phyloP scores from a whole-genome alignment of 2,797 vertebrate genomes.

The Thunnus albacares region DNA sequence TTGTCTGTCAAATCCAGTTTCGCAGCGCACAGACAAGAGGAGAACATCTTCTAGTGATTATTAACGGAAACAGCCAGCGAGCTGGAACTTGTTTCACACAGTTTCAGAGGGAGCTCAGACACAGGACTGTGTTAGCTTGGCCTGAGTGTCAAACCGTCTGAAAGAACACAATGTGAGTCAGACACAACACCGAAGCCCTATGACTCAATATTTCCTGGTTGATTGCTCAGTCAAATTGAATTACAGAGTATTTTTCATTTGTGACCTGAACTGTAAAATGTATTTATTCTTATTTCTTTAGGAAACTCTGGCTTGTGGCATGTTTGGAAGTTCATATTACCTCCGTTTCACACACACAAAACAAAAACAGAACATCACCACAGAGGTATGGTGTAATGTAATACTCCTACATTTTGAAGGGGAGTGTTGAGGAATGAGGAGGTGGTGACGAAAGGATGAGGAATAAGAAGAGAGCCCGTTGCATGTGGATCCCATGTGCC shows the following conservation, averaged over 20 bases:
- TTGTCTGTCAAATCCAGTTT: constrained; percentile 77
- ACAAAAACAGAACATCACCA: neutral
- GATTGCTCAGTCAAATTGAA: constrained; percentile 34
- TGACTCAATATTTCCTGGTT: constrained; percentile 71
- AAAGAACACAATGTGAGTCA: constrained; percentile 60
- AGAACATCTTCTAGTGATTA: constrained; percentile 75
- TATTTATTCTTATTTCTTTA: neutral
- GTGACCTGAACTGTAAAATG: constrained; percentile 10
- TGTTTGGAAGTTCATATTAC: neutral
- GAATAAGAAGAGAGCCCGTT: constrained; percentile 38
- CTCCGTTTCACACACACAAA: neutral
- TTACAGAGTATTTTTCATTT: constrained; percentile 33
- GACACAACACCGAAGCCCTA: constrained; percentile 32
- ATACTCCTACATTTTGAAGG: constrained; percentile 5
- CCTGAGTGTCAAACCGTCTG: constrained; percentile 49
- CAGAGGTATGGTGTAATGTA: neutral
- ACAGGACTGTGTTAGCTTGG: constrained; percentile 51
- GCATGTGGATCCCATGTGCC: constrained; percentile 71
- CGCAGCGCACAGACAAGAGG: constrained; percentile 49
- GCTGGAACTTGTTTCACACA: constrained; percentile 70
- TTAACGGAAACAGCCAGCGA: constrained; percentile 69
- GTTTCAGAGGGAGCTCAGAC: constrained; percentile 42
- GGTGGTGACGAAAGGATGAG: constrained; percentile 13
- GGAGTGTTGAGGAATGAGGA: constrained; percentile 54
- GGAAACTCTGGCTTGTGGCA: neutral